These are phyloP conservation scores for Caerostris darwini DNA, from an alignment of 1,140 invertebrate genomes.

Conservation along the genomic window DNA sequence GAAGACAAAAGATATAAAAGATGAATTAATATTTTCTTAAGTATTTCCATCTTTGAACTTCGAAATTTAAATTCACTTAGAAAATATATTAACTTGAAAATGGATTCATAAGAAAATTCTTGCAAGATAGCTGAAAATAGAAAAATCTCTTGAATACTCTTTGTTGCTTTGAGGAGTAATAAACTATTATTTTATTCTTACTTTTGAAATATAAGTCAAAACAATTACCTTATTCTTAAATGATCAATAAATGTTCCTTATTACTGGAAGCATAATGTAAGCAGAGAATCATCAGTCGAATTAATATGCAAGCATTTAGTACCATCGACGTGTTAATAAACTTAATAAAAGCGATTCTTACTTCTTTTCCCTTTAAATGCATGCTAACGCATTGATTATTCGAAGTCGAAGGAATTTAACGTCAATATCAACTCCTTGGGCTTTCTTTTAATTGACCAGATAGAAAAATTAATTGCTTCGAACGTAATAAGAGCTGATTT, in stretches of 20 bases:
- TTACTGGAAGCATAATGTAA: background rate
- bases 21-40: too few species aligned
- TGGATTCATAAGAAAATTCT: too few species aligned
- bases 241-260: background rate
- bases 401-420: constrained; percentile 87
- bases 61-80: too few species aligned
- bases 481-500: constrained; percentile 39
- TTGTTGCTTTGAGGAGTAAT: too few species aligned
- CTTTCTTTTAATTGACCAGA: constrained; percentile 83
- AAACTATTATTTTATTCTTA: too few species aligned
- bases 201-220: background rate
- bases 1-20: too few species aligned
- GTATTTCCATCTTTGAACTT: too few species aligned
- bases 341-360: background rate
- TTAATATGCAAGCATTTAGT: constrained; percentile 8
- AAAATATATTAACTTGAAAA: too few species aligned
- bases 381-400: constrained; percentile 56
- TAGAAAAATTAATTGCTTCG: constrained; percentile 61
- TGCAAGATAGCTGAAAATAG: too few species aligned
- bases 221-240: background rate
- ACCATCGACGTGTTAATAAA: constrained; percentile 21
- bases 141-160: too few species aligned
- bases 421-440: constrained; percentile 97
- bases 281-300: background rate
- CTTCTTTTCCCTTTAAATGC: constrained; percentile 34